These are phyloP conservation scores for Chymomyza costata DNA, from an alignment of 1,140 invertebrate species.

Conservation along the genomic window DNA sequence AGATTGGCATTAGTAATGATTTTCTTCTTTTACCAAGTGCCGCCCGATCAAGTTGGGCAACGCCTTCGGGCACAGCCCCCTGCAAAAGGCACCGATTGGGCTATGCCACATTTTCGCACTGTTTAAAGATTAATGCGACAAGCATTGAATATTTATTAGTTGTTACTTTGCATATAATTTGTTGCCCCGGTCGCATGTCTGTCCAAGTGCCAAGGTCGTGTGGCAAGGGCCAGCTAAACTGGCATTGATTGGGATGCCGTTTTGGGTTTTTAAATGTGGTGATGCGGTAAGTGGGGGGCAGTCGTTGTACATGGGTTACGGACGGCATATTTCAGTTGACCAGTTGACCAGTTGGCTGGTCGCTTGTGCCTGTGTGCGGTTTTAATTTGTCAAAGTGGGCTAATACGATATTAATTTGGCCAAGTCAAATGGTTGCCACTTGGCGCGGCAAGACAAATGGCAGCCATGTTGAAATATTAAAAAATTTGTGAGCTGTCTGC, in stretches of 20 bases:
- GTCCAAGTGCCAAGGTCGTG: too few relatives aligned
- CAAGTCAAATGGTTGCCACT: conserved; percentile 49
- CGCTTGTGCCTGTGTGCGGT: too few relatives aligned
- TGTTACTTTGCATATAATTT: conserved; percentile 72
- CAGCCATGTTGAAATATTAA: conserved; percentile 65
- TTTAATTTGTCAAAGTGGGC: conserved; percentile 71
- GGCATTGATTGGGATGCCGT: conserved; percentile 52
- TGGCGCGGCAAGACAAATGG: conserved; percentile 64
- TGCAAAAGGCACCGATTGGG: too few relatives aligned
- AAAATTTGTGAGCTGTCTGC: too few relatives aligned
- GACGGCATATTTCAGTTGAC: conserved; percentile 50
- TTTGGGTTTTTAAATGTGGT: too few relatives aligned
- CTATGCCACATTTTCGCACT: conserved; percentile 38
- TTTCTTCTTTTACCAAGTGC: conserved; percentile 37
- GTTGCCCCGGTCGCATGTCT: conserved; percentile 26
- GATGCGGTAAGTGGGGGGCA: too few relatives aligned
- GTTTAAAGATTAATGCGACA: conserved; percentile 71
- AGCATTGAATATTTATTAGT: conserved; percentile 71
- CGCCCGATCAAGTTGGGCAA: too few relatives aligned
- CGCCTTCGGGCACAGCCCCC: too few relatives aligned
- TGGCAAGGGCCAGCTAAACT: too few relatives aligned
- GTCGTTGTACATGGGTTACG: conserved; percentile 2
- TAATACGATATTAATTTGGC: conserved; percentile 69
- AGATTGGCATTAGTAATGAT: conserved; percentile 70
- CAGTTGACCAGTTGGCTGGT: conserved; percentile 64